Percentiles rank a stretch among this genome's conserved stretches.
These are phyloP conservation scores for Myotis findleyi DNA, from an alignment of 2,797 vertebrate species.

Conservation along the genomic window DNA sequence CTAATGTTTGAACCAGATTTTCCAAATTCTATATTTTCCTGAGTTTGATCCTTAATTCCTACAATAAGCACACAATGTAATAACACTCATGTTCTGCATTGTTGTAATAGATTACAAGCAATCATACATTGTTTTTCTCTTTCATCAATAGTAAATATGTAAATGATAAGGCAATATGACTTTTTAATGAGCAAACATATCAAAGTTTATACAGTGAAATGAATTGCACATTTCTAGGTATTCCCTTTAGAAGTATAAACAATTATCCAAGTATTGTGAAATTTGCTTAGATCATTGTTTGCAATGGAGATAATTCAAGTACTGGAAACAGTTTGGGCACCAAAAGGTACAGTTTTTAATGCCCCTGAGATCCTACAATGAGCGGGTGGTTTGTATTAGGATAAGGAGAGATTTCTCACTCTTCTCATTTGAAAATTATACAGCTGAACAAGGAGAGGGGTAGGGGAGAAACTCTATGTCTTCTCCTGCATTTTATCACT, in stretches of 20 bases:
- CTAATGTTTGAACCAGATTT: neutral
- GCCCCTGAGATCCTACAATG: neutral
- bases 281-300: slow-evolving; percentile 14
- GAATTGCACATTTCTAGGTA: neutral
- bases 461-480: neutral
- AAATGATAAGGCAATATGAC: neutral
- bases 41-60: neutral
- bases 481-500: neutral
- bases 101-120: neutral
- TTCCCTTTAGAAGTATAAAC: neutral
- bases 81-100: neutral
- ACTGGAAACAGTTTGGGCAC: neutral
- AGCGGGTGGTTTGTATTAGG: neutral
- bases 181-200: slow-evolving; percentile 25
- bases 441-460: neutral
- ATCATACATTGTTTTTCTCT: neutral
- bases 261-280: neutral
- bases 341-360: neutral
- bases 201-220: neutral
- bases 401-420: neutral
- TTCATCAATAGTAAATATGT: neutral
- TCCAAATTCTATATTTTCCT: neutral
- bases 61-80: neutral
- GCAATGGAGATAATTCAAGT: neutral
- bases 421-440: neutral